Conservation (phyloP, 1,140 invertebrate species). For the Maniola jurtina region DNA sequence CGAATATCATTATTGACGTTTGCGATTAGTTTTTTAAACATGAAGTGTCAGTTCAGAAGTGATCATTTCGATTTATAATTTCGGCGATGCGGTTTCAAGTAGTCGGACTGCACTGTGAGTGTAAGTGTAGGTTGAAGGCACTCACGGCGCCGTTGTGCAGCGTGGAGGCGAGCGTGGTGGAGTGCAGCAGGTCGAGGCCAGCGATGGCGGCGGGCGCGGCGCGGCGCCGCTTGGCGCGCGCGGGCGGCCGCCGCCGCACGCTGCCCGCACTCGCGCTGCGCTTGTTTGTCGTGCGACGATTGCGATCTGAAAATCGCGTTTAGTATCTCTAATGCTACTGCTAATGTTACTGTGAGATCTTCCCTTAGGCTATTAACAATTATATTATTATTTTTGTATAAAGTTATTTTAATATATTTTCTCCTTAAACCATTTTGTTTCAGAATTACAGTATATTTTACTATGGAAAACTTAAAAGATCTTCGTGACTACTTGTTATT, state of each 20-base stretch:
- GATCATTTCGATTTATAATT: no score
- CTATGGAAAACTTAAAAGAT: no score
- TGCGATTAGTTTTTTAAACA: no score
- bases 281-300: conserved; percentile 60
- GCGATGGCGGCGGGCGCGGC: conserved; percentile 80
- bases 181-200: conserved; percentile 93
- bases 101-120: no score
- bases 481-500: no score
- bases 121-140: conserved; percentile 8
- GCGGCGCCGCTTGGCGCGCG: conserved; percentile 61
- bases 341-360: background rate
- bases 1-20: no score
- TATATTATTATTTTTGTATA: no score
- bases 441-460: no score
- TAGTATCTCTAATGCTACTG: background rate
- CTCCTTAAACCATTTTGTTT: no score
- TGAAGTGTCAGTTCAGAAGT: no score
- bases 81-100: no score
- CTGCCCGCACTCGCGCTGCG: conserved; percentile 64
- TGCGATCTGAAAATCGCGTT: conserved; percentile 46
- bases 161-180: conserved; percentile 93
- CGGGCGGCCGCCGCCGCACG: conserved; percentile 63
- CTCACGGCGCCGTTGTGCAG: conserved; percentile 76
- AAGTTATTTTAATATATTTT: no score
- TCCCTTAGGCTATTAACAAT: background rate